Evolutionary conservation across 2,888 invertebrate genomes (phyloP).

Genomic region (Parochlus steinenii): DNA sequence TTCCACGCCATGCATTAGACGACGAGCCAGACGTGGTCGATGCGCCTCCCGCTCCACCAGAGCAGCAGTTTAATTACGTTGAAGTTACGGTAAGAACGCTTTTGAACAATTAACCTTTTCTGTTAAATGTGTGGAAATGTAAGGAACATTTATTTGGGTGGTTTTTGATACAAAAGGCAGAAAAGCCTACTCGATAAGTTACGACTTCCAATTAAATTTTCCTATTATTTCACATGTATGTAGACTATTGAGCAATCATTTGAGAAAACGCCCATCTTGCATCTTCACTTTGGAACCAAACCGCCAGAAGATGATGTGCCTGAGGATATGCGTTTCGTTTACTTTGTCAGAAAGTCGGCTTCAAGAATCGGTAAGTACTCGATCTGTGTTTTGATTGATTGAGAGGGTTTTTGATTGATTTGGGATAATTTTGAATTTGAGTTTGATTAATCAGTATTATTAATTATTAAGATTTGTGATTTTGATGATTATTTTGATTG

Average conservation of each 20-base stretch:
- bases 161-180: neutral
- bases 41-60: constrained; percentile 17
- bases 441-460: neutral
- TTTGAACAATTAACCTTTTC: neutral
- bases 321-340: constrained; percentile 43
- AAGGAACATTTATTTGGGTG: neutral
- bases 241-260: constrained; percentile 50
- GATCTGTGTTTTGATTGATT: constrained; percentile 25
- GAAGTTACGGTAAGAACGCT: constrained; percentile 27
- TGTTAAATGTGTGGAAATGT: constrained; percentile 1
- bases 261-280: constrained; percentile 52
- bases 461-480: no score
- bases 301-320: constrained; percentile 33
- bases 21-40: constrained; percentile 15
- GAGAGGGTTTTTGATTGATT: neutral
- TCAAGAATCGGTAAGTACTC: constrained; percentile 37
- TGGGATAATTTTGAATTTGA: neutral
- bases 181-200: neutral
- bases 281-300: constrained; percentile 48
- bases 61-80: constrained; percentile 19
- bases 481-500: no score
- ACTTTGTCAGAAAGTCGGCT: constrained; percentile 50
- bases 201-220: constrained; percentile 10
- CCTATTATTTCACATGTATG: constrained; percentile 14
- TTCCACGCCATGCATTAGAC: constrained; percentile 1